These are phyloP conservation scores for Apostichopus leukothele DNA, from an alignment of 53 echinoderm and acorn worm genomes.

Conservation along the genomic window DNA sequence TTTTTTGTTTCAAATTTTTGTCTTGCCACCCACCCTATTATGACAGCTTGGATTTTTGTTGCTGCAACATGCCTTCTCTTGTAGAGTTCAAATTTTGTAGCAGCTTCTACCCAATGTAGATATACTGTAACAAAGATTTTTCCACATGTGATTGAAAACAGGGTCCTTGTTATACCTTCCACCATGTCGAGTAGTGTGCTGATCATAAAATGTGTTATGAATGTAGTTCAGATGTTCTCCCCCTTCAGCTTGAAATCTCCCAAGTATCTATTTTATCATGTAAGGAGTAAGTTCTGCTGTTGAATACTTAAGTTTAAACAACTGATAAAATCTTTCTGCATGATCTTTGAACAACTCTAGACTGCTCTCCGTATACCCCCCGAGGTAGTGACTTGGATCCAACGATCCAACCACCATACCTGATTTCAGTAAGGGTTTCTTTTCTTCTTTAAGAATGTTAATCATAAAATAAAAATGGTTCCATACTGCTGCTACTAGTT, in stretches of 20 bases:
- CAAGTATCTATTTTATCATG: constrained; percentile 59
- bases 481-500: not conserved
- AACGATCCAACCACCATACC: constrained; percentile 2
- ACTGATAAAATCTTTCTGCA: constrained; percentile 59
- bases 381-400: constrained; percentile 38
- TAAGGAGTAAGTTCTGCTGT: constrained; percentile 49
- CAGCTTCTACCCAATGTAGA: not conserved
- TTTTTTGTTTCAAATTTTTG: not conserved
- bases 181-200: constrained; percentile 73
- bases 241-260: constrained; percentile 44
- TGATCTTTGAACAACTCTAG: not conserved
- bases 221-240: constrained; percentile 29
- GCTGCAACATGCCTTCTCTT: not conserved
- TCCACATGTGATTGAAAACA: constrained; percentile 18
- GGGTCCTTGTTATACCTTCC: constrained; percentile 57
- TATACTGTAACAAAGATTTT: not conserved
- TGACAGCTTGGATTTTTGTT: not conserved
- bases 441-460: not conserved
- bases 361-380: constrained; percentile 28
- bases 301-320: constrained; percentile 50
- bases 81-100: not conserved
- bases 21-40: not conserved
- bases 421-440: not conserved
- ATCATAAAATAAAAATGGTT: constrained; percentile 2
- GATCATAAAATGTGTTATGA: constrained; percentile 57